Base-by-base conservation (phyloP, 2,113 vertebrate species). In the Pterocles orientalis region DNA sequence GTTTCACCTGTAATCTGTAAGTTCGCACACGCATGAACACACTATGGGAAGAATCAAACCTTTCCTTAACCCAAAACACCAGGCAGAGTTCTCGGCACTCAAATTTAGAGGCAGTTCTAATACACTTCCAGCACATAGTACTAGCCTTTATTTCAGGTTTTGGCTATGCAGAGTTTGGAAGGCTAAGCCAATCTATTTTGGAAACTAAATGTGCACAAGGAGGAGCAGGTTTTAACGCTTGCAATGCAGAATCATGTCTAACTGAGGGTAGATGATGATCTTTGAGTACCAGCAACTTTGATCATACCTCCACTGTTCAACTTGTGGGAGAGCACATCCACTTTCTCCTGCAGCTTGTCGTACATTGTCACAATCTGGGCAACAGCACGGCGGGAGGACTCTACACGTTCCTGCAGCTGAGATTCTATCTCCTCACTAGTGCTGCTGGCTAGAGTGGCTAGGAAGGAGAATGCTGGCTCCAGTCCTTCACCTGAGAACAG, bases 401-500 rank as follows among this genome's bases (percentile, higher is more conserved):
- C 99, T 72, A 99, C 98, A 10, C 98, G 98, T 88, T 99, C 99
- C 97, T 99, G 99, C 50, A 99, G 97, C 97, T 99, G 99, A 21
- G 98, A 98, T 60, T 99, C 99, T 98, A 99, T 99, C 97, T 99
- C 99, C 79, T 99, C 99, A 64, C 98, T 99, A 96, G 98, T 99
- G 97, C 99, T 99, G 97, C 99, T 99, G 36, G 99, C 99, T 97
- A 99, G 95, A 7, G 98, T 99, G 48, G 99, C 99, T 85, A 99
- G 97, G 97, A 99, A 99, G 77, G 99, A 99, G 94, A 98, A 99
- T 9, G 98, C 96, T 0, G 98, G 98, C 93, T 99, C 99, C 83
- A 98, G 97, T 31, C 98, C 99, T 98, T 98, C 98, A 61, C 97
- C 98, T 98, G 70, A 10, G 69, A 94, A 97, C 29, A 94, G 7